phyloP scores from a whole-genome alignment of 2,797 vertebrate species.

The Pseudotriccus pelzelni region DNA sequence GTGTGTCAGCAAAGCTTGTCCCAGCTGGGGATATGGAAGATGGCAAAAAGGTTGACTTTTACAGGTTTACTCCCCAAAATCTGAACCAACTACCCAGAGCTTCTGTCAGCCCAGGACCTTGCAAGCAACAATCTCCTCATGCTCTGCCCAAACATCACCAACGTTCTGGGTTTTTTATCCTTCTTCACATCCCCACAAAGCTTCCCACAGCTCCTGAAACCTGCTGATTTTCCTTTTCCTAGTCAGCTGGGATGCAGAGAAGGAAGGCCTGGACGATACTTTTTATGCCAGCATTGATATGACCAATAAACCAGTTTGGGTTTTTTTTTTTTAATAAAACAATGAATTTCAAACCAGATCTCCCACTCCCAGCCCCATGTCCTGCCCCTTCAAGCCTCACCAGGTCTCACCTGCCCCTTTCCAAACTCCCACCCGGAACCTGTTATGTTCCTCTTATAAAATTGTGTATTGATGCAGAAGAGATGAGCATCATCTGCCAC shows the following conservation, averaged over 20 bases:
- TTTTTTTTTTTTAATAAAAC: not conserved
- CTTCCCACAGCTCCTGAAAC: not conserved
- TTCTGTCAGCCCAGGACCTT: not conserved
- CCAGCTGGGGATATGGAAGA: not conserved
- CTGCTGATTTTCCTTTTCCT: not conserved
- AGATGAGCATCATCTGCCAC: not conserved
- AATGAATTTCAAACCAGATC: not conserved
- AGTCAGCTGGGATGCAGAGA: not conserved
- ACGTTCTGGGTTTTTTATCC: not conserved
- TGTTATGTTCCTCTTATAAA: not conserved
- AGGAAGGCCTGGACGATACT: not conserved
- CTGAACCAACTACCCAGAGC: not conserved
- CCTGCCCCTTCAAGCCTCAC: not conserved
- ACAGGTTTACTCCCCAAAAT: not conserved
- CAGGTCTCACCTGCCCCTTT: not conserved
- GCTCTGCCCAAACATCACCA: not conserved
- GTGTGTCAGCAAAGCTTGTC: fast-evolving
- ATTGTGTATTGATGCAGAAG: not conserved
- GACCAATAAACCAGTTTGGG: not conserved
- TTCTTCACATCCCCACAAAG: not conserved
- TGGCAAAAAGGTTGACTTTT: not conserved
- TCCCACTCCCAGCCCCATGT: not conserved
- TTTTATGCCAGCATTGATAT: not conserved
- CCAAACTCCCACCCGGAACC: not conserved
- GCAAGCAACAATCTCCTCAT: not conserved